Percentiles rank a stretch among this genome's conserved stretches.
These are phyloP conservation scores for Bombus breviceps DNA, from an alignment of 1,140 invertebrate species.

Conservation along the genomic window DNA sequence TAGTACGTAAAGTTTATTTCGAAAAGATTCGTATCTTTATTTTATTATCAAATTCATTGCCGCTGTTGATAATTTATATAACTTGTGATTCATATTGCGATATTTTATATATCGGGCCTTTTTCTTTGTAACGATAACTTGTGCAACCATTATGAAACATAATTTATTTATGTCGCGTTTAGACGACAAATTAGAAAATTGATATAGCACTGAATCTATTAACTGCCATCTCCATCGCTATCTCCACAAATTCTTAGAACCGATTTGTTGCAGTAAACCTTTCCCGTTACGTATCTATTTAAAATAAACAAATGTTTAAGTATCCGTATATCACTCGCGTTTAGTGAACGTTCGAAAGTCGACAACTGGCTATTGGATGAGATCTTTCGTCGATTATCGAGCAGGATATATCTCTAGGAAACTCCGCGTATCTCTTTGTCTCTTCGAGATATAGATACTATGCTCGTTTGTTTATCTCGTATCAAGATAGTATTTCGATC, in stretches of 20 bases:
- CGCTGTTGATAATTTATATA: no score
- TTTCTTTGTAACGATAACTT: no score
- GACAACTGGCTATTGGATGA: no score
- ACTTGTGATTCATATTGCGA: no score
- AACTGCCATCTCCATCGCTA: background rate
- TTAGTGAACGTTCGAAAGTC: no score
- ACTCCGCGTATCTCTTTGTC: background rate
- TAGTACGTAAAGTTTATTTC: no score
- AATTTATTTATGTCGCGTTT: background rate
- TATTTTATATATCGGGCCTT: no score
- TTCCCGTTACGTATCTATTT: background rate
- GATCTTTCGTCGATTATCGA: background rate
- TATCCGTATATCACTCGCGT: no score
- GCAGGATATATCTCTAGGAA: background rate
- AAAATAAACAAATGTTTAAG: background rate
- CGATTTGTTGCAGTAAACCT: background rate
- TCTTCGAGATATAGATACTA: background rate
- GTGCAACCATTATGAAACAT: background rate
- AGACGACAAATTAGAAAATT: background rate
- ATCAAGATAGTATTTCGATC: background rate
- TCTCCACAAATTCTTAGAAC: background rate
- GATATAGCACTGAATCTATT: no score
- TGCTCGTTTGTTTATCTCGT: background rate
- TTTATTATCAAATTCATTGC: no score
- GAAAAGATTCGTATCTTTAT: no score